Evolutionary conservation across 2,797 vertebrate species (phyloP).

Genomic region (Phylloscopus collybita): DNA sequence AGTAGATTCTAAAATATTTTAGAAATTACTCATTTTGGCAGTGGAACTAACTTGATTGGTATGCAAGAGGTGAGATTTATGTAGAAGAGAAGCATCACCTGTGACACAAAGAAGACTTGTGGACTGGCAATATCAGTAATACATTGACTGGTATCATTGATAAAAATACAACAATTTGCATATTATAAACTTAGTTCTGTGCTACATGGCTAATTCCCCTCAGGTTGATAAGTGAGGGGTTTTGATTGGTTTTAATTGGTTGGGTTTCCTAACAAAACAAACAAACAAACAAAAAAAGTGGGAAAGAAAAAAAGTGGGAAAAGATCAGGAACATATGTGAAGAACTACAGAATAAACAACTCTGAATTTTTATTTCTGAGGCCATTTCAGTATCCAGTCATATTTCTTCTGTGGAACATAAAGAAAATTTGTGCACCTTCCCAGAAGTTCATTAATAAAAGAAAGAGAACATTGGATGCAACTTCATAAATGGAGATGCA

Average conservation of each 20-base stretch:
- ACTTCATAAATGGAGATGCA: not conserved
- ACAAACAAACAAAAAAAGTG: no score
- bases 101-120: not conserved
- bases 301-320: no score
- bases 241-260: not conserved
- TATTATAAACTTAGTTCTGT: not conserved
- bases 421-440: not conserved
- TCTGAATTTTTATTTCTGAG: not conserved
- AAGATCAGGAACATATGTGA: not conserved
- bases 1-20: not conserved
- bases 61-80: not conserved
- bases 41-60: not conserved
- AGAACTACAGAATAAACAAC: not conserved
- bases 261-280: not conserved
- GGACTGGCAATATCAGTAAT: not conserved
- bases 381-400: not conserved
- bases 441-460: not conserved
- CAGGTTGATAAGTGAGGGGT: not conserved
- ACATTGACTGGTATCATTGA: not conserved
- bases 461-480: not conserved
- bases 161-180: not conserved
- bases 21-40: not conserved
- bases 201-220: not conserved
- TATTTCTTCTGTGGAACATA: not conserved
- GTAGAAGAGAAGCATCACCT: not conserved